Base-by-base conservation (phyloP, 1,140 invertebrate genomes). In the Neodiprion virginianus region DNA sequence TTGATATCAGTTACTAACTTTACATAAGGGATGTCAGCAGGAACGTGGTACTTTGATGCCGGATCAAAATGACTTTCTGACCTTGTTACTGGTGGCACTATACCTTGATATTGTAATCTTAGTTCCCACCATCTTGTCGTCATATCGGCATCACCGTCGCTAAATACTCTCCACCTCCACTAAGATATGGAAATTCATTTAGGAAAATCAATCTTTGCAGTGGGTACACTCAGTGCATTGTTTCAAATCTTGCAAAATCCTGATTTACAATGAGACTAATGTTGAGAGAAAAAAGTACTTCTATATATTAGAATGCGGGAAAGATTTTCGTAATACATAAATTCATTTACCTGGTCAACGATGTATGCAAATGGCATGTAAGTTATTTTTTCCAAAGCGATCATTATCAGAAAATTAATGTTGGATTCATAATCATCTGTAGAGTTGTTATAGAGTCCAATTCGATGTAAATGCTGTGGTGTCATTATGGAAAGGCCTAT, bases 51-150 rank as follows among this genome's bases (percentile, higher is more conserved):
- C 79, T 96, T 96, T 1, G 94, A 91, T 47, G 91, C 95, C 1
- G 95, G 92, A 87, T 96, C 95, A 79, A 96, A 95, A 83, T 96
- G 94, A 12, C 89, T 88, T 86, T 95, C 94, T 0, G 89, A 90
- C 81, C 95, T 88, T 7, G 89, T 82, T 12, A 92, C 86, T 1
- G 95, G 94, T 48, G 95, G 94, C 11, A 93, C 89, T 10, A 95
- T 90, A 14, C 94, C 94, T 88, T 95, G 89, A 84, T 93, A 93
- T 75, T 91, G 89, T 11, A 94, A 86, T 78, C 93, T 90, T 75
- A 95, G 84, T 78, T 95, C 92, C 95, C 95, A 96, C 95, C 95
- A 96, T 77, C 90, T 89, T 21, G 91, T 88, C 76, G 96, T 96
- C 93, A 95, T 95, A 69, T 93, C 90, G 23, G 90, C 88, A 0